Evolutionary conservation across 2,797 vertebrate species (phyloP).

Genomic region (Nyctibius grandis): DNA sequence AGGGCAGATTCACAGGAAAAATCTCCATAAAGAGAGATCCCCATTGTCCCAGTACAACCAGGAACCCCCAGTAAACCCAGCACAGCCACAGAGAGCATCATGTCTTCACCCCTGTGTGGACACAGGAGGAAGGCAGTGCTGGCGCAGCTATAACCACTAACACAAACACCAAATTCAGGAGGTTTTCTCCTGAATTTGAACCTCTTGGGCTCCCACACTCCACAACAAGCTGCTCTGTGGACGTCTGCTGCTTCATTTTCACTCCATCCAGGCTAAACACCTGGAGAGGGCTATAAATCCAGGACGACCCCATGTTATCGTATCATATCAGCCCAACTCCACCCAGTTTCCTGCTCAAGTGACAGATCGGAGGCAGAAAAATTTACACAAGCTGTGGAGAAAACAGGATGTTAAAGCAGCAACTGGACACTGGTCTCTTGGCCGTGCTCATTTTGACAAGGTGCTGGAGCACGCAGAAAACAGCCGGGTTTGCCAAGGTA

Average conservation of each 20-base stretch:
- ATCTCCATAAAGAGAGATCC: not conserved
- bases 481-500: not conserved
- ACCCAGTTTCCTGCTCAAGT: not conserved
- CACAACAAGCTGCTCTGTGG: not conserved
- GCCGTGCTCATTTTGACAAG: not conserved
- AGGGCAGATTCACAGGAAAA: not conserved
- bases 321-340: not conserved
- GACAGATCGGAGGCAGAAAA: not conserved
- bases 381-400: not conserved
- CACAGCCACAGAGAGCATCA: not conserved
- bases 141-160: not conserved
- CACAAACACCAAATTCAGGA: not conserved
- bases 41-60: fast-evolving
- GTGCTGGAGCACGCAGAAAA: not conserved
- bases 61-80: not conserved
- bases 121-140: not conserved
- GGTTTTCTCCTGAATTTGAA: not conserved
- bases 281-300: not conserved
- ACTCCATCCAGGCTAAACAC: not conserved
- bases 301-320: fast-evolving
- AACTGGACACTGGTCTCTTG: not conserved
- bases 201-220: not conserved
- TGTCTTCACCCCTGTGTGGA: not conserved
- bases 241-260: not conserved
- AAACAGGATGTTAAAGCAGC: not conserved